Conservation (phyloP, 2,888 invertebrate species). For the Drosophila vallismaia region DNA sequence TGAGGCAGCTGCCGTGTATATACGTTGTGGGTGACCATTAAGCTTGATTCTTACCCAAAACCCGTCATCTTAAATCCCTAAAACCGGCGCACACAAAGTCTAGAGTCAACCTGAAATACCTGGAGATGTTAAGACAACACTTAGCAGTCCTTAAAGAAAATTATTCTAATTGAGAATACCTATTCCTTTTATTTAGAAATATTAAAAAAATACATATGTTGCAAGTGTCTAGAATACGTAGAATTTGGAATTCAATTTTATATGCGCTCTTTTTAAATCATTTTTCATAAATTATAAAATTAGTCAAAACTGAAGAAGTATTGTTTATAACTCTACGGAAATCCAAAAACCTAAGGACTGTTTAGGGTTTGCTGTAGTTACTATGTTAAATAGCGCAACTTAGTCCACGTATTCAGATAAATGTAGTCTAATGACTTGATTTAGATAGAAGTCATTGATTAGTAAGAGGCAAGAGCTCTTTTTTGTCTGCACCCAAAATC, state of each 20-base stretch:
- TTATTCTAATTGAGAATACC: neutral
- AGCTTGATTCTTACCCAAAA: slow-evolving; percentile 8
- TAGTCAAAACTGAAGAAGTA: neutral
- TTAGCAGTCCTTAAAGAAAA: neutral
- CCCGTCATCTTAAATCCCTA: slow-evolving; percentile 12
- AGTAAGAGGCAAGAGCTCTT: slow-evolving; percentile 24
- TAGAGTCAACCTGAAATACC: slow-evolving; percentile 33
- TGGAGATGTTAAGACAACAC: slow-evolving; percentile 10
- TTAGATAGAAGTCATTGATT: slow-evolving; percentile 10
- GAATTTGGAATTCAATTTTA: neutral
- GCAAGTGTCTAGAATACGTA: neutral
- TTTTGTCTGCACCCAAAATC: slow-evolving; percentile 54
- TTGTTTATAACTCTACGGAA: neutral
- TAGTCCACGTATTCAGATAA: slow-evolving; percentile 49
- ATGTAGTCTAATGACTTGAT: slow-evolving; percentile 53
- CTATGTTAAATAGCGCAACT: slow-evolving; percentile 75
- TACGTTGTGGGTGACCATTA: slow-evolving; percentile 33
- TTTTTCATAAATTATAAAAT: too few relatives aligned
- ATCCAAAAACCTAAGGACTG: neutral
- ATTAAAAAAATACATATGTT: neutral
- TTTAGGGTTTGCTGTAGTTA: slow-evolving; percentile 61
- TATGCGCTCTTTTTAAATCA: neutral
- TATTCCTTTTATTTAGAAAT: neutral
- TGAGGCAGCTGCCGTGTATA: slow-evolving; percentile 43
- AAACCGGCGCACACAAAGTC: slow-evolving; percentile 16